Conservation (phyloP, 2,888 invertebrate species). For the Drosophila demipolita region DNA sequence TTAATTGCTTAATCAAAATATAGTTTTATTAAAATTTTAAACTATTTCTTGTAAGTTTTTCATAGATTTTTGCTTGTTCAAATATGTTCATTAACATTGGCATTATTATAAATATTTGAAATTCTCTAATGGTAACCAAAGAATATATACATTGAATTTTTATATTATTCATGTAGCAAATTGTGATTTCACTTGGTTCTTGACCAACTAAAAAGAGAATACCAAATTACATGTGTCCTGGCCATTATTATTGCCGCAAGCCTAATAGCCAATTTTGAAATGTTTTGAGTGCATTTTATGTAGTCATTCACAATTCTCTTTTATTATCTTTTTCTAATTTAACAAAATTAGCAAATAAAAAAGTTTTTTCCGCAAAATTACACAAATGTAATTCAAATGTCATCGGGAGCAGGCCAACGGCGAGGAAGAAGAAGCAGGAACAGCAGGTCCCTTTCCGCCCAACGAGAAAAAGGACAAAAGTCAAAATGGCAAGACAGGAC, state of each 20-base stretch:
- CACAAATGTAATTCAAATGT: constrained; percentile 79
- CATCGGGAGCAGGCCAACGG: constrained; percentile 32
- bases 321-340: constrained; percentile 72
- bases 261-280: constrained; percentile 21
- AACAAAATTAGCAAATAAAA: constrained; percentile 79
- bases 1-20: too few relatives aligned
- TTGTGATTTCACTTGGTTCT: constrained; percentile 7
- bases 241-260: constrained; percentile 64
- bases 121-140: neutral
- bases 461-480: constrained; percentile 19
- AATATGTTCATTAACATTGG: neutral
- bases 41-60: neutral
- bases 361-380: constrained; percentile 80
- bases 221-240: constrained; percentile 71
- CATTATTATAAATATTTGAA: neutral
- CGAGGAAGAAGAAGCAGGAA: neutral
- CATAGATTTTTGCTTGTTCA: neutral
- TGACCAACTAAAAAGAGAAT: constrained; percentile 55
- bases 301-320: constrained; percentile 73
- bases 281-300: constrained; percentile 52
- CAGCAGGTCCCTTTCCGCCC: constrained; percentile 6
- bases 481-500: constrained; percentile 38
- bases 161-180: neutral
- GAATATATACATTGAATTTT: neutral
- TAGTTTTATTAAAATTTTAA: too few relatives aligned